Conservation (phyloP, 2,888 invertebrate species). For the Rhagophthalmus giganteus region DNA sequence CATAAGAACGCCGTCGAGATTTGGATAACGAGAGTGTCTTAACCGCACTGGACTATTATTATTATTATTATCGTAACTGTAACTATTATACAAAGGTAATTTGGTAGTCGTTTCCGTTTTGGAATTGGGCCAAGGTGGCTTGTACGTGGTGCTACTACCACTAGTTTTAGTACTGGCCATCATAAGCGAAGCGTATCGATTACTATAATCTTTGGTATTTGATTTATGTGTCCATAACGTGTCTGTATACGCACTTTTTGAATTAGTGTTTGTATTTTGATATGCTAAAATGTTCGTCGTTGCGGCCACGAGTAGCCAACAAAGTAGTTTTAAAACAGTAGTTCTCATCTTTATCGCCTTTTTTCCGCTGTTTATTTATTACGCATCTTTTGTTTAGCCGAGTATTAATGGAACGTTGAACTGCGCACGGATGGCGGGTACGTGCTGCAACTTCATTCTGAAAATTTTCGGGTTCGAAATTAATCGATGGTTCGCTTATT, state of each 20-base stretch:
- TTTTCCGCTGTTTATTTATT: constrained; percentile 17
- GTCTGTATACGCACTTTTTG: constrained; percentile 24
- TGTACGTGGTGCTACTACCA: constrained; percentile 14
- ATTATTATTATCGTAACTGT: constrained; percentile 14
- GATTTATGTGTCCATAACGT: constrained; percentile 16
- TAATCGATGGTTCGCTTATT: too few relatives aligned
- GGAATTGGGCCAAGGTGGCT: constrained; percentile 8
- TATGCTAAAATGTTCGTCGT: constrained; percentile 13
- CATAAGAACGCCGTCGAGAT: constrained; percentile 13
- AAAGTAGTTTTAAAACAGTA: constrained; percentile 20
- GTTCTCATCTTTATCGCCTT: constrained; percentile 17
- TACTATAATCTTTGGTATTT: constrained; percentile 15
- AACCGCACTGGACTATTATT: constrained; percentile 14
- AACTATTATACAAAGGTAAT: constrained; percentile 4
- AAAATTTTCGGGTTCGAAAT: too few relatives aligned
- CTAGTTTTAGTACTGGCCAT: constrained; percentile 5
- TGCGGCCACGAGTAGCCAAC: constrained; percentile 20
- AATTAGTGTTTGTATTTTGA: constrained; percentile 12
- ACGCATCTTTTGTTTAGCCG: constrained; percentile 27
- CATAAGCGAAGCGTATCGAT: constrained; percentile 20
- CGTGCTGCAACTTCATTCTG: constrained; percentile 9
- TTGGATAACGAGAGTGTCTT: constrained; percentile 25
- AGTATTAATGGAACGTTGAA: constrained; percentile 17
- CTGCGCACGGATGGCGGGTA: constrained; percentile 5
- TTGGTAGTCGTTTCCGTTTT: constrained; percentile 3